Base-by-base conservation (phyloP, 2,888 invertebrate genomes). In the Epinotia ramella region DNA sequence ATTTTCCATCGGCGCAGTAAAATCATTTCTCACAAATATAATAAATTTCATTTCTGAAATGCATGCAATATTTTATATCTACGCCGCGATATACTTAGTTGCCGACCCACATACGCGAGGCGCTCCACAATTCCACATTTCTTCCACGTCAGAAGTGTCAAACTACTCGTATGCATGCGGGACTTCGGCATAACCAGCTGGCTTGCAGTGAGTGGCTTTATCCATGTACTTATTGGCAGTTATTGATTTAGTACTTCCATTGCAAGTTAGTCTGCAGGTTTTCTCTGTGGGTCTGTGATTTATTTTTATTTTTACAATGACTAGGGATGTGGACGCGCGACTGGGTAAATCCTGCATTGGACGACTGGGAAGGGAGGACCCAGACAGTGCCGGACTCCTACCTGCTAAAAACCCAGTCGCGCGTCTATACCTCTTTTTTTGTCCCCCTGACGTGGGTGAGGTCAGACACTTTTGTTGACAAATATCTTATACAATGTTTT, bases 101-200 rank as follows among this genome's bases (percentile, higher is more conserved):
- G 53, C 69, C 40, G 64, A 33, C 64, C 74, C 40, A 65, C 40
- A 62, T 75, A 33, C 28, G 20, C 60, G 49, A 60, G 13, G 65
- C 66, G 44, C 28, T 44, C 60, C 53, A 56, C 65, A 60, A 60
- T 40, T 53, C 60, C 44, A 70, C 71, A 71, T 71, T 62, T 75
- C 75, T 71, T 75, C 66, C 60, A 6, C 56, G 75, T 75, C 75
- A 71, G 66, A 75, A 75, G 60, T 75, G 75, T 75, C 75, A 66
- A 71, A 75, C 65, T 70, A 66, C 49, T 46, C 65, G 28, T 24
- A 53, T 49, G 44, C 56, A 69, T 56, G 20, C 24, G 44, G 7
- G 40, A 49, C 63, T 7, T 44, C 67, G 18, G 57, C 12, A 28
- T 20, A 60, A 44, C 20, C 24, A 64, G 24, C 53, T 24, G 18